These are phyloP conservation scores for Epirrhoe alternata DNA, from an alignment of 2,888 invertebrate genomes.

Conservation along the genomic window DNA sequence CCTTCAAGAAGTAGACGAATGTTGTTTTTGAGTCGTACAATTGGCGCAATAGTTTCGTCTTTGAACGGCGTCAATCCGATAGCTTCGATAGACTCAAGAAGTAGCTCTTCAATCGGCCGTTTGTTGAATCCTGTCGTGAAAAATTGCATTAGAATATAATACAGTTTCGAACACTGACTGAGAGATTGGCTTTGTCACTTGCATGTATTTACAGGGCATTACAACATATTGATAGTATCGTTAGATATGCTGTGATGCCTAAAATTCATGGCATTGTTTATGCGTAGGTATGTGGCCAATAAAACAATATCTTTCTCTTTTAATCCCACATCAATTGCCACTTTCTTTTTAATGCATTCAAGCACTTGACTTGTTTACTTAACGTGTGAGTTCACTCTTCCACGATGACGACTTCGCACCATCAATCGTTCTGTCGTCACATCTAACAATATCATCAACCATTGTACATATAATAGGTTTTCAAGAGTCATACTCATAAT, in stretches of 20 bases:
- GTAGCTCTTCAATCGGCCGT: slow-evolving; percentile 91
- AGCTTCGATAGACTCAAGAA: slow-evolving; percentile 90
- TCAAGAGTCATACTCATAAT: not conserved
- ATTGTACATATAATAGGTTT: not conserved
- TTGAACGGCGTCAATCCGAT: slow-evolving; percentile 89
- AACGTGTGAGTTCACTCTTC: too few relatives aligned
- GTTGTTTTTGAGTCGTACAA: slow-evolving; percentile 89
- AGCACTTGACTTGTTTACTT: too few relatives aligned
- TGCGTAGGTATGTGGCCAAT: not conserved
- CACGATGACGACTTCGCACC: too few relatives aligned
- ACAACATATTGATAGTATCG: too few relatives aligned
- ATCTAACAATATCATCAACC: too few relatives aligned
- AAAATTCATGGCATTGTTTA: too few relatives aligned
- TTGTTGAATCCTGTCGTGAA: slow-evolving; percentile 84
- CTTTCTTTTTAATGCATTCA: too few relatives aligned
- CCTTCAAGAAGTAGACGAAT: slow-evolving; percentile 91
- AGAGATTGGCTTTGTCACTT: slow-evolving; percentile 6
- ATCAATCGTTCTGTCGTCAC: too few relatives aligned
- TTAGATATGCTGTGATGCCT: too few relatives aligned
- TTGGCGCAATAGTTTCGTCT: slow-evolving; percentile 82
- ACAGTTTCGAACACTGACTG: slow-evolving; percentile 7
- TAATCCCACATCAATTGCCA: too few relatives aligned
- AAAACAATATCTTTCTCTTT: too few relatives aligned
- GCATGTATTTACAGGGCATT: slow-evolving; percentile 9
- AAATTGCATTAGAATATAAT: slow-evolving; percentile 39